A percentile compares a stretch with the other conserved stretches of the same genome.
Evolutionary conservation across 1,140 invertebrate genomes (phyloP).

Genomic region (Aphaenogaster floridana): DNA sequence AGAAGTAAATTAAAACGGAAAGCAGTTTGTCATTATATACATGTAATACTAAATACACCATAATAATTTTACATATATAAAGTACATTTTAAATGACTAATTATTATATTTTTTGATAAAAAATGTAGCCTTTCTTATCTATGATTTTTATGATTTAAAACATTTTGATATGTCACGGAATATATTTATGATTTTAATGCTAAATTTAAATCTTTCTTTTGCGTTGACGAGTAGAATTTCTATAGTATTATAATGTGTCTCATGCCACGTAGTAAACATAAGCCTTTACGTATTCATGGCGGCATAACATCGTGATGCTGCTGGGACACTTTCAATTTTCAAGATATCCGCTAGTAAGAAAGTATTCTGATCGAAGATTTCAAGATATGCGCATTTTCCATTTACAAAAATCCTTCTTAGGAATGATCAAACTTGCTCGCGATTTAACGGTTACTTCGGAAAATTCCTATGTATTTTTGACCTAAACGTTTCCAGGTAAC

Average conservation of each 20-base stretch:
- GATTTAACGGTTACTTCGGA: neutral
- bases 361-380: neutral
- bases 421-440: slow-evolving; percentile 15
- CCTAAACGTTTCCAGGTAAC: neutral
- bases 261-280: neutral
- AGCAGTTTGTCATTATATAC: neutral
- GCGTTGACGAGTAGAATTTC: neutral
- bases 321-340: neutral
- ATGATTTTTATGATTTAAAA: neutral
- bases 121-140: neutral
- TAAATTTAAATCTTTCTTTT: neutral
- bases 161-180: neutral
- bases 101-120: neutral
- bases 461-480: neutral
- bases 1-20: slow-evolving; percentile 8
- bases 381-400: neutral
- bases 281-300: neutral
- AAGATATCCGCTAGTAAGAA: neutral
- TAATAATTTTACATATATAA: slow-evolving; percentile 13
- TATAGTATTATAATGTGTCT: neutral
- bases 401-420: slow-evolving; percentile 11
- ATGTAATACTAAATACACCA: neutral
- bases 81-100: neutral
- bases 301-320: neutral
- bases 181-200: neutral